Evolutionary conservation across 1,140 invertebrate species (phyloP).

Genomic region (Euwallacea similis): DNA sequence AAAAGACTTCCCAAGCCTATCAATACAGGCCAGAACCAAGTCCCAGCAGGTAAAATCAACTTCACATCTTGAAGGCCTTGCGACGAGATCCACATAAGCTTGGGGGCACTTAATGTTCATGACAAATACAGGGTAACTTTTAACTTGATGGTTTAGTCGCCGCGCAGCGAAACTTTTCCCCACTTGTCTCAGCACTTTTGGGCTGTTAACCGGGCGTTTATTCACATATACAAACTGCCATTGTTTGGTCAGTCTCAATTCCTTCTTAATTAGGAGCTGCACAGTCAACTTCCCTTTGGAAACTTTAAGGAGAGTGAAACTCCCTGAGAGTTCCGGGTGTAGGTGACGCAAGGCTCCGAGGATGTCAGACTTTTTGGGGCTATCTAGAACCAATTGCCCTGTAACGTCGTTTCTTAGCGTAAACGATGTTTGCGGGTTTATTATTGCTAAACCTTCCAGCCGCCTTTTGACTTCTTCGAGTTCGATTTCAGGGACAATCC

Average conservation of each 20-base stretch:
- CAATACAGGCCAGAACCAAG: slow-evolving; percentile 57
- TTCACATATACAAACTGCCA: slow-evolving; percentile 68
- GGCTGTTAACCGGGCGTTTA: slow-evolving; percentile 59
- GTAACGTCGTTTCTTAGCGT: slow-evolving; percentile 63
- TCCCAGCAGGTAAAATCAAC: slow-evolving; percentile 66
- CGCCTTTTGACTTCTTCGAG: slow-evolving; percentile 60
- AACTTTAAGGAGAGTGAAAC: slow-evolving; percentile 57
- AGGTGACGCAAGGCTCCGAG: slow-evolving; percentile 58
- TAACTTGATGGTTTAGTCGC: slow-evolving; percentile 37
- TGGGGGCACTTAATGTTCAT: slow-evolving; percentile 63
- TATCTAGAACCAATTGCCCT: slow-evolving; percentile 60
- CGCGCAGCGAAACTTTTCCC: slow-evolving; percentile 47
- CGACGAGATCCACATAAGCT: slow-evolving; percentile 60
- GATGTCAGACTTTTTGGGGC: slow-evolving; percentile 58
- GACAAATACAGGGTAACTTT: slow-evolving; percentile 60
- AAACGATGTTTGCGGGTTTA: slow-evolving; percentile 62
- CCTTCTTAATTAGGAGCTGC: slow-evolving; percentile 59
- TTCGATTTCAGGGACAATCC: slow-evolving; percentile 58
- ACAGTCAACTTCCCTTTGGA: slow-evolving; percentile 58
- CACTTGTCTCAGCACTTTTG: slow-evolving; percentile 59
- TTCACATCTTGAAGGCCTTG: slow-evolving; percentile 58
- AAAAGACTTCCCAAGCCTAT: slow-evolving; percentile 54
- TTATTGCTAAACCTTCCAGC: slow-evolving; percentile 62
- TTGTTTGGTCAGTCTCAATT: slow-evolving; percentile 53
- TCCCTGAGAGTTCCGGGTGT: slow-evolving; percentile 56